Conservation (phyloP, 2,888 invertebrate species). For the Napeogenes sylphis region DNA sequence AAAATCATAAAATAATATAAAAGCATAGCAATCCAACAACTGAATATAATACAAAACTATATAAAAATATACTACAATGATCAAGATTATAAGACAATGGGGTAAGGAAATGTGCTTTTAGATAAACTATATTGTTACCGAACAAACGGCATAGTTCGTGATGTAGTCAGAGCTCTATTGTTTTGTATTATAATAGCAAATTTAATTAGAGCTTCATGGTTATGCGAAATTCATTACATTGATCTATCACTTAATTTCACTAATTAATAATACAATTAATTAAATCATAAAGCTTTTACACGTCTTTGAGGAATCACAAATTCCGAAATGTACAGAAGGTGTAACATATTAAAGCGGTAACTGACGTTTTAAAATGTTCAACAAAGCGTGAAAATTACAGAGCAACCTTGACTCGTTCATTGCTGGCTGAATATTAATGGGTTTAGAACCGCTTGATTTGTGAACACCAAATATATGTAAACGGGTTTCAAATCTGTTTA, state of each 20-base stretch:
- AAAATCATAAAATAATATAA: neutral
- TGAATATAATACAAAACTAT: neutral
- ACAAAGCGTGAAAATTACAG: slow-evolving; percentile 19
- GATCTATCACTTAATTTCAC: neutral
- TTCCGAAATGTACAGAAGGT: neutral
- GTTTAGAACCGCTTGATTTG: slow-evolving; percentile 21
- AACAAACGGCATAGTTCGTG: slow-evolving; percentile 17
- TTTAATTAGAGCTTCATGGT: slow-evolving; percentile 1
- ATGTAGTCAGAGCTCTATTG: slow-evolving; percentile 6
- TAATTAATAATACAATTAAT: neutral
- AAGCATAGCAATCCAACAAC: neutral
- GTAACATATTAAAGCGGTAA: neutral
- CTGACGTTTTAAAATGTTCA: slow-evolving; percentile 12
- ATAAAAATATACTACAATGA: slow-evolving; percentile 15
- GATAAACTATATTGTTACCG: slow-evolving; percentile 28
- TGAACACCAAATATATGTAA: slow-evolving; percentile 14
- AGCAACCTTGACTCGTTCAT: slow-evolving; percentile 25
- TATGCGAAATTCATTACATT: neutral
- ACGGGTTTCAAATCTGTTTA: slow-evolving; percentile 2
- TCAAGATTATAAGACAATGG: slow-evolving; percentile 26
- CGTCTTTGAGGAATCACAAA: neutral
- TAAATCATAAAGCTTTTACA: neutral
- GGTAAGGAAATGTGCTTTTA: slow-evolving; percentile 23
- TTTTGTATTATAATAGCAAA: slow-evolving; percentile 1
- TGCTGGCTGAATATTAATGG: slow-evolving; percentile 23